Evolutionary conservation across 2,113 vertebrate genomes (phyloP), one percentile per base, ranked within the genome.

Genomic region (Mesoclemmys tuberculata): DNA sequence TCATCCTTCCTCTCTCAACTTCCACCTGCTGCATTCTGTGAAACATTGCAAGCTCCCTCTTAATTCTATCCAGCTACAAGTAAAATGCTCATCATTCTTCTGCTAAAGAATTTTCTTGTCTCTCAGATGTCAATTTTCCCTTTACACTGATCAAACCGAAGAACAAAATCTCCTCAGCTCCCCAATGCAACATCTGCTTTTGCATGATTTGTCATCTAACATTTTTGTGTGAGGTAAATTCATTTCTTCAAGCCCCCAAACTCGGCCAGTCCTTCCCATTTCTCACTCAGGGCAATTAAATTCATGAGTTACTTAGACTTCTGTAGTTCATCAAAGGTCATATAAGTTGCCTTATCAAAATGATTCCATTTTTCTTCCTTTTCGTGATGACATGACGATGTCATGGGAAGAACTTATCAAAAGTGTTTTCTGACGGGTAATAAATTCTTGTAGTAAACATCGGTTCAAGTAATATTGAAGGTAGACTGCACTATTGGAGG

Each of bases 401-500:
- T 35, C 38, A 71, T 14, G 58, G 80, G 51, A 90, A 29, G 48
- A 92, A 81, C 35, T 92, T 92, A 86, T 91, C 82, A 97, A 85
- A 96, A 96, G 85, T 77, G 54, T 68, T 95, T 96, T 96, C 29
- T 44, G 4, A 6, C 1, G 24, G 8, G 8, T 89, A 85, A 89
- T 93, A 93, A 94, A 95, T 96, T 0, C 0, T 75, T 79, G 61
- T 10, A 82, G 56, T 83, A 93, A 90, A 84, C 22, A 90, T 22
- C 56, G 93, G 2, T 49, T 91, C 27, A 51, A 96, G 29, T 81
- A 84, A 61, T 88, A 83, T 3, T 92, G 85, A 68, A 94, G 16
- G 35, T 35, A 87, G 91, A 93, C 87, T 5, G 21, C 51, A 79
- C 82, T 56, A 2, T 19, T n/a, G 84, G 88, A 95, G 44, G 71